Conservation (phyloP, 1,140 invertebrate species). For the Drosophila nigrodunni region DNA sequence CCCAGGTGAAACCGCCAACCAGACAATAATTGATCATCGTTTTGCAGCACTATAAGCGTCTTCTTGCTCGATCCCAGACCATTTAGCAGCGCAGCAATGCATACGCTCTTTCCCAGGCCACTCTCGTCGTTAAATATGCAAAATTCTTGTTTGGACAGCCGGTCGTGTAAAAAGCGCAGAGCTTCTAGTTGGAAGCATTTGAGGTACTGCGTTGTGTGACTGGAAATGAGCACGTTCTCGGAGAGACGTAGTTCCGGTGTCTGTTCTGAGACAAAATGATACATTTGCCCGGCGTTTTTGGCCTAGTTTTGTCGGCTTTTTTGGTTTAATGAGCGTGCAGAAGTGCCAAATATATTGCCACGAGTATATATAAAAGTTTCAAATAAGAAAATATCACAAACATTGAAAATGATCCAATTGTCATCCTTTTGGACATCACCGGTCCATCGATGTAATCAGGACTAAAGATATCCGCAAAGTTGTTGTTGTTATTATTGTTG, state of each 20-base stretch:
- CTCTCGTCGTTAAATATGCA: slow-evolving; percentile 79
- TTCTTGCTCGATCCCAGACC: slow-evolving; percentile 59
- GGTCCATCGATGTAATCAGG: slow-evolving; percentile 73
- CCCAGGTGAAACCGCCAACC: slow-evolving; percentile 78
- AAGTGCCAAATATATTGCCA: slow-evolving; percentile 74
- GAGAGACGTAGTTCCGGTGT: slow-evolving; percentile 69
- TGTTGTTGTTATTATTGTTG: slow-evolving; percentile 39
- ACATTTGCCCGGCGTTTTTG: slow-evolving; percentile 56
- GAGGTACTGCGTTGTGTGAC: slow-evolving; percentile 72
- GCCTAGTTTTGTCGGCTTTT: not conserved
- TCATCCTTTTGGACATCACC: slow-evolving; percentile 53
- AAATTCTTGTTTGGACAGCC: slow-evolving; percentile 65
- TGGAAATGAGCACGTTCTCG: slow-evolving; percentile 57
- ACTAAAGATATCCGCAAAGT: slow-evolving; percentile 60
- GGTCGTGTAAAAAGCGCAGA: slow-evolving; percentile 67
- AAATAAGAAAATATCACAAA: slow-evolving; percentile 80
- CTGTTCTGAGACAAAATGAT: slow-evolving; percentile 75
- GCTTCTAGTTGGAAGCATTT: slow-evolving; percentile 76
- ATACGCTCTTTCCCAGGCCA: slow-evolving; percentile 68
- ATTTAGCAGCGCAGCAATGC: slow-evolving; percentile 61
- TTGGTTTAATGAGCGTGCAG: slow-evolving; percentile 54
- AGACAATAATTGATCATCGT: slow-evolving; percentile 69
- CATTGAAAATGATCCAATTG: slow-evolving; percentile 78
- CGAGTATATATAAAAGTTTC: slow-evolving; percentile 76
- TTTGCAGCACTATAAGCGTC: slow-evolving; percentile 70